A percentile compares a stretch with the other conserved stretches of the same genome.
These are phyloP conservation scores for Helostoma temminkii DNA, from an alignment of 2,797 vertebrate species.

Conservation along the genomic window DNA sequence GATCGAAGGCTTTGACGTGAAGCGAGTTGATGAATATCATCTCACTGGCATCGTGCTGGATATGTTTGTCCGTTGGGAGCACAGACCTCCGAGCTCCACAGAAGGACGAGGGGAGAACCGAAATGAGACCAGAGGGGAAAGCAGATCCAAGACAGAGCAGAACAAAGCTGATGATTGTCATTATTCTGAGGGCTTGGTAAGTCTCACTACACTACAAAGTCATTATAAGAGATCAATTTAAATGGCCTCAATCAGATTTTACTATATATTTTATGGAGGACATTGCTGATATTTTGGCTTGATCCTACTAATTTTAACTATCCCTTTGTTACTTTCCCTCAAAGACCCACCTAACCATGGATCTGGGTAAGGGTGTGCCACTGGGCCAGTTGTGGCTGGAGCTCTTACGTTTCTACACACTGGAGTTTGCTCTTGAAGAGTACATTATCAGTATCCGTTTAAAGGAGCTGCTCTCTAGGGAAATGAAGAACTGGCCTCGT, in stretches of 20 bases:
- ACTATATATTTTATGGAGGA: background rate
- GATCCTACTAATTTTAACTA: background rate
- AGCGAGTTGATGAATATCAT: conserved; percentile 94
- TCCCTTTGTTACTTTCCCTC: background rate
- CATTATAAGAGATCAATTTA: fast-evolving
- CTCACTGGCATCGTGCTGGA: conserved; percentile 89
- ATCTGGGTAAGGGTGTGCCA: conserved; percentile 80
- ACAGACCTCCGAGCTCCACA: conserved; percentile 84
- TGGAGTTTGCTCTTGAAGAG: conserved; percentile 97
- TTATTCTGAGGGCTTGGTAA: conserved; percentile 88
- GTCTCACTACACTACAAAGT: conserved; percentile 35
- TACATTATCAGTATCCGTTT: conserved; percentile 96
- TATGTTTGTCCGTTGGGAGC: conserved; percentile 92
- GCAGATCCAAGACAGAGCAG: conserved; percentile 86
- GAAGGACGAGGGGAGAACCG: conserved; percentile 89
- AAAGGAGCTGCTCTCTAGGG: conserved; percentile 91
- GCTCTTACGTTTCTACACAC: conserved; percentile 96
- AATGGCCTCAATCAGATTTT: background rate
- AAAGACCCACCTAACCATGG: conserved; percentile 87
- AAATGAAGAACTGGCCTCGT: conserved; percentile 97
- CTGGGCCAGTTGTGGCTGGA: conserved; percentile 96
- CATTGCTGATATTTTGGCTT: background rate
- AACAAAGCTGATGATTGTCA: conserved; percentile 79
- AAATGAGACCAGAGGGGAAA: conserved; percentile 84
- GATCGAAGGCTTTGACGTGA: conserved; percentile 94